Evolutionary conservation across 30 jellyfish, hydroid and myxozoan genomes (phyloP), one percentile per base, ranked within the genome.

Genomic region (Aurelia aurita): DNA sequence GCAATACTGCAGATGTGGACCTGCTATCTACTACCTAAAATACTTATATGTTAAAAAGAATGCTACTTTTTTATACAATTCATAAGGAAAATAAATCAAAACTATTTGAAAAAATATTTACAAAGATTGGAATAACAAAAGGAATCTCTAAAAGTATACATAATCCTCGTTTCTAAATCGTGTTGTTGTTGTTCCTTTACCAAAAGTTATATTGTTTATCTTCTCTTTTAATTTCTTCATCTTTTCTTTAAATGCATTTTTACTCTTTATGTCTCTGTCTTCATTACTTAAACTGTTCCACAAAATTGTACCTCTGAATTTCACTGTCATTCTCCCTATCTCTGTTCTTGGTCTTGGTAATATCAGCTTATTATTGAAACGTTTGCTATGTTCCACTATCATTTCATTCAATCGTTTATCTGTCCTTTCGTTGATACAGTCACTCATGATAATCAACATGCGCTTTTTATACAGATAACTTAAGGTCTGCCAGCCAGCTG

Each of bases 391-490:
- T 68, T 1, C 79, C 59, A 68, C 63, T 68, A 19, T 68, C 79
- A 68, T 68, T 68, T 68, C 79, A 26, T 68, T 31, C 29, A 68
- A 31, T 25, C 59, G 79, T 68, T 68, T 25, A 68, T 68, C 79
- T 68, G 79, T 31, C 31, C 63, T 44, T 68, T 68, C 59, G 15
- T 68, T 68, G 79, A 68, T 31, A 68, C 79, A 68, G 79, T 68
- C 59, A 32, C 58, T 68, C 79, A 68, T 68, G 79, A 45, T 31
- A 68, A 68, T 68, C 79, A 68, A 32, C 79, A 25, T 68, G 79
- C 31, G 53, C 63, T 68, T 31, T 68, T 25, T 5, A 25, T 68
- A 32, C 79, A 68, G 79, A 68, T 3, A 68, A 68, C 79, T 68
- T 68, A 25, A 68, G 31, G n/a, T n/a, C n/a, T n/a, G n/a, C n/a